A percentile compares a stretch with the other conserved stretches of the same genome.
These are phyloP conservation scores for Asarcornis scutulata DNA, from an alignment of 2,113 vertebrate genomes.

Conservation along the genomic window DNA sequence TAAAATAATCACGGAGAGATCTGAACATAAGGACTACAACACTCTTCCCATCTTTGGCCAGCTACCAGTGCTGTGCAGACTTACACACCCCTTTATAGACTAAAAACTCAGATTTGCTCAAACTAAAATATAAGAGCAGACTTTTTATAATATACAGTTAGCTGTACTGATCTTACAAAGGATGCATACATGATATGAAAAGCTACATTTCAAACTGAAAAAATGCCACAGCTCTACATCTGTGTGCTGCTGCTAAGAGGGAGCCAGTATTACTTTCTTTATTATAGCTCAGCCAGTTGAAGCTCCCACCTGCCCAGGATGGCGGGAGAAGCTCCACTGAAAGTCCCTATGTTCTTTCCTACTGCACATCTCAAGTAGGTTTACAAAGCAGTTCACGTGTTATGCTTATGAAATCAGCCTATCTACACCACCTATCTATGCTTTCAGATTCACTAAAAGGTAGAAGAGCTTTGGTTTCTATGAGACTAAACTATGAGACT, in stretches of 20 bases:
- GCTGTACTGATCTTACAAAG: neutral
- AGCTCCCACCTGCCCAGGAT: neutral
- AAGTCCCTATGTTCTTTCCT: neutral
- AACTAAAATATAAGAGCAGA: neutral
- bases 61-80: neutral
- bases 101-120: neutral
- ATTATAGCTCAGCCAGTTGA: neutral
- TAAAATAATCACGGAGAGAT: neutral
- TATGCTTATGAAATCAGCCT: neutral
- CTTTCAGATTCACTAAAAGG: neutral
- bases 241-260: neutral
- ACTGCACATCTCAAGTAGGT: neutral
- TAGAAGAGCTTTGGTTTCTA: neutral
- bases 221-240: neutral
- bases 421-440: fast-evolving
- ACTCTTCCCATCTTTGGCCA: neutral
- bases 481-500: neutral
- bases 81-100: neutral
- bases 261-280: neutral
- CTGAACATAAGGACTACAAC: neutral
- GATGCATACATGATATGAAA: fast-evolving
- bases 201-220: neutral
- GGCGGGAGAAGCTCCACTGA: neutral
- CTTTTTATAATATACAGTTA: neutral
- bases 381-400: neutral